Conservation (phyloP, 2,888 invertebrate genomes). For the Lochmaea crataegi region DNA sequence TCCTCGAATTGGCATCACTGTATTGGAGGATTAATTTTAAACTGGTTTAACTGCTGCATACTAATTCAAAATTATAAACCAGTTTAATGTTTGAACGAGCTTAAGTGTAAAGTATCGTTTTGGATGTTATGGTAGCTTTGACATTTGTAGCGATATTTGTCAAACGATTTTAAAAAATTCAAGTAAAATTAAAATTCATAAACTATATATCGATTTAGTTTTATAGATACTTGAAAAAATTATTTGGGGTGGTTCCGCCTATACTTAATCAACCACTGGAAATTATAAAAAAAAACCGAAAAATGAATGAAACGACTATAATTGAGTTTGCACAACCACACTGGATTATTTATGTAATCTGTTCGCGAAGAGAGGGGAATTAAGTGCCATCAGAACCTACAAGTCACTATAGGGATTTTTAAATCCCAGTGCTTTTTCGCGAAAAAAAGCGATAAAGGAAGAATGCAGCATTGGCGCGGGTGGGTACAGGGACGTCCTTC, state of each 20-base stretch:
- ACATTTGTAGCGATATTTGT: no score
- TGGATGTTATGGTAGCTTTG: no score
- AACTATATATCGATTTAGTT: neutral
- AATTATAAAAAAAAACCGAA: slow-evolving; percentile 30
- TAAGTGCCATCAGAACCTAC: slow-evolving; percentile 40
- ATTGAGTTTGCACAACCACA: slow-evolving; percentile 61
- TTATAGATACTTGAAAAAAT: neutral
- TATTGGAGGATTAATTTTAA: no score
- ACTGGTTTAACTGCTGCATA: no score
- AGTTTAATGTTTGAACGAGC: no score
- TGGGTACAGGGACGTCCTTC: neutral
- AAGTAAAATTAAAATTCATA: no score
- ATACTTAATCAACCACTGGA: neutral
- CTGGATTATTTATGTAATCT: slow-evolving; percentile 55
- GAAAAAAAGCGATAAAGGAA: slow-evolving; percentile 31
- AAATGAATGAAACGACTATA: slow-evolving; percentile 59
- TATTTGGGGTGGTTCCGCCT: slow-evolving; percentile 1
- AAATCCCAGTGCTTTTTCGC: slow-evolving; percentile 45
- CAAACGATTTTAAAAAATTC: no score
- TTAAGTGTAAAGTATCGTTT: no score
- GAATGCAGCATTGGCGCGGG: slow-evolving; percentile 12
- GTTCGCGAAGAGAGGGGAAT: slow-evolving; percentile 33
- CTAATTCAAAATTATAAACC: no score
- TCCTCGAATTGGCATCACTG: no score
- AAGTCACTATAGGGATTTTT: slow-evolving; percentile 49